Evolutionary conservation across 2,797 vertebrate genomes (phyloP).

Genomic region (Urophycis tenuis): DNA sequence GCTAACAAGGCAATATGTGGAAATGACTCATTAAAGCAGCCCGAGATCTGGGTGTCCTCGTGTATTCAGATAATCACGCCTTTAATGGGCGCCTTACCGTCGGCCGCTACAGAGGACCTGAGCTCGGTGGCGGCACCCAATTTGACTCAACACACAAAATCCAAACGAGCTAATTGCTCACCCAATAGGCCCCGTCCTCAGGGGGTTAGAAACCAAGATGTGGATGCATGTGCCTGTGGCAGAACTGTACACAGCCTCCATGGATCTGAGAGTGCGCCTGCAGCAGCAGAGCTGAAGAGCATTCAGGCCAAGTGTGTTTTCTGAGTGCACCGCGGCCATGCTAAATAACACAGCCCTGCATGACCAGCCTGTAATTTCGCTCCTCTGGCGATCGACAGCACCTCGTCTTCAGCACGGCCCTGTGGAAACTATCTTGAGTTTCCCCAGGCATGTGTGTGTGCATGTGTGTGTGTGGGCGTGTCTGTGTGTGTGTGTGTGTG

Average conservation of each 20-base stretch:
- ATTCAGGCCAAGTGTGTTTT: slow-evolving; percentile 17
- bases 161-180: background rate
- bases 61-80: background rate
- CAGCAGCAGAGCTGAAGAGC: background rate
- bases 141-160: background rate
- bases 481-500: background rate
- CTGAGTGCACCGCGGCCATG: slow-evolving; percentile 38
- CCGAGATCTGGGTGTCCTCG: background rate
- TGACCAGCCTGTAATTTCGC: slow-evolving; percentile 59
- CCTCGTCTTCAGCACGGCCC: slow-evolving; percentile 36
- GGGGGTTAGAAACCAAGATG: background rate
- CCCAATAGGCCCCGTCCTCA: background rate
- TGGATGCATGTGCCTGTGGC: background rate
- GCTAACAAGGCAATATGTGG: background rate
- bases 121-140: no score
- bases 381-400: slow-evolving; percentile 38
- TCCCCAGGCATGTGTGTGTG: slow-evolving; percentile 7
- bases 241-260: background rate
- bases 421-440: slow-evolving; percentile 55
- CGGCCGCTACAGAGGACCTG: background rate
- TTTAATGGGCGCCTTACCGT: background rate
- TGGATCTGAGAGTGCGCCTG: background rate
- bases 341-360: slow-evolving; percentile 54
- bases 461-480: background rate
- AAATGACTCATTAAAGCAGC: background rate